phyloP scores from a whole-genome alignment of 2,888 invertebrate genomes.

The Tinea pellionella region DNA sequence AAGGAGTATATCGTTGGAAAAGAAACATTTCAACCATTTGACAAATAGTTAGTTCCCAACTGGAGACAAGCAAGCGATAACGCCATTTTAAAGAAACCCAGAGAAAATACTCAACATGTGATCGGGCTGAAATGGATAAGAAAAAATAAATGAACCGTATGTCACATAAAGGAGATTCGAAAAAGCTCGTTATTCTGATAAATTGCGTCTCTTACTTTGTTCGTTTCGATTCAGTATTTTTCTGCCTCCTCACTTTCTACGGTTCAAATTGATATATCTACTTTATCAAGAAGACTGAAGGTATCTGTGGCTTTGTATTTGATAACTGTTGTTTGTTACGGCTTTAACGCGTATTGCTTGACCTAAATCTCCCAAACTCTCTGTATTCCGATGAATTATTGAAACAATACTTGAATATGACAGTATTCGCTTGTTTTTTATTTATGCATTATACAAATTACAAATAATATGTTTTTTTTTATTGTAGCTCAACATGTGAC shows the following conservation, averaged over 20 bases:
- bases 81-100: constrained; percentile 41
- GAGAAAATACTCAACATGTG: constrained; percentile 55
- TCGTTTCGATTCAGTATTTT: constrained; percentile 34
- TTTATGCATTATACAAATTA: too few species aligned
- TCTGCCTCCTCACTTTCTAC: constrained; percentile 27
- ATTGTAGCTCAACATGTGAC: too few species aligned
- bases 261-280: constrained; percentile 36
- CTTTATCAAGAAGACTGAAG: constrained; percentile 14
- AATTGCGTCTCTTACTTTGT: constrained; percentile 52
- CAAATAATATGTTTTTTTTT: too few species aligned
- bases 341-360: neutral
- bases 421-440: too few species aligned
- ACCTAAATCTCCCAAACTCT: neutral
- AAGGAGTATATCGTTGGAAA: neutral
- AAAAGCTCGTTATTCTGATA: constrained; percentile 64
- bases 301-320: constrained; percentile 5
- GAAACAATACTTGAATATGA: too few species aligned
- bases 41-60: constrained; percentile 39
- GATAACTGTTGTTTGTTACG: neutral
- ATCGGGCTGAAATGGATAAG: constrained; percentile 59
- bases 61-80: constrained; percentile 48
- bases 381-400: too few species aligned
- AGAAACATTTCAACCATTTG: constrained; percentile 24
- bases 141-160: constrained; percentile 62
- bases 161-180: constrained; percentile 60